Conservation (phyloP, 2,113 vertebrate species). For the Chaetodon auriga region DNA sequence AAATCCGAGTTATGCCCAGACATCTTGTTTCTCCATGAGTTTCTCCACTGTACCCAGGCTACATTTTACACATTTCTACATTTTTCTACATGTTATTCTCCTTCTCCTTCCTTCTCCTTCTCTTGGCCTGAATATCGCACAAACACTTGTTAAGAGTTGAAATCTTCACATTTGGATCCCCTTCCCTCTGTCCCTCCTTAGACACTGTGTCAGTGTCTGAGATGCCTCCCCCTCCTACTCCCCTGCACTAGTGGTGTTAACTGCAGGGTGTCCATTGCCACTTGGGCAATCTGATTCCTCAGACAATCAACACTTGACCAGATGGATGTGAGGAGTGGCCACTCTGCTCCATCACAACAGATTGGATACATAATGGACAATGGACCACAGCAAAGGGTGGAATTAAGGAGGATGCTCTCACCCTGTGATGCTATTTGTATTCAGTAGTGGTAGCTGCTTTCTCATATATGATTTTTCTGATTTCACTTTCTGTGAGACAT, state of each 20-base stretch:
- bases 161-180: constrained; percentile 29
- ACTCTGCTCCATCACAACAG: constrained; percentile 56
- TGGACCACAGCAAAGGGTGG: constrained; percentile 30
- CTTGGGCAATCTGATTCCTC: constrained; percentile 44
- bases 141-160: constrained; percentile 15
- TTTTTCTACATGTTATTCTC: not conserved
- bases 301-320: constrained; percentile 68
- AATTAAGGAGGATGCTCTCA: constrained; percentile 30
- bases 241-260: constrained; percentile 15
- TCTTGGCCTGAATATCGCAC: not conserved
- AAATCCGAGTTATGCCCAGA: not conserved
- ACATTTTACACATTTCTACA: too few relatives aligned
- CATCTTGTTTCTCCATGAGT: not conserved
- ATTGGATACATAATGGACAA: constrained; percentile 54
- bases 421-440: constrained; percentile 38
- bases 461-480: not conserved
- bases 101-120: too few relatives aligned
- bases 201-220: constrained; percentile 18
- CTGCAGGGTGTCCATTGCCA: constrained; percentile 14
- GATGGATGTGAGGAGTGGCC: constrained; percentile 54
- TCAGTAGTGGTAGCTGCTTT: not conserved
- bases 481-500: constrained; percentile 28
- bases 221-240: constrained; percentile 16
- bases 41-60: not conserved
- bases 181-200: not conserved